Evolutionary conservation across 2,888 invertebrate species (phyloP).

Genomic region (Drosophila cyrtoloma): DNA sequence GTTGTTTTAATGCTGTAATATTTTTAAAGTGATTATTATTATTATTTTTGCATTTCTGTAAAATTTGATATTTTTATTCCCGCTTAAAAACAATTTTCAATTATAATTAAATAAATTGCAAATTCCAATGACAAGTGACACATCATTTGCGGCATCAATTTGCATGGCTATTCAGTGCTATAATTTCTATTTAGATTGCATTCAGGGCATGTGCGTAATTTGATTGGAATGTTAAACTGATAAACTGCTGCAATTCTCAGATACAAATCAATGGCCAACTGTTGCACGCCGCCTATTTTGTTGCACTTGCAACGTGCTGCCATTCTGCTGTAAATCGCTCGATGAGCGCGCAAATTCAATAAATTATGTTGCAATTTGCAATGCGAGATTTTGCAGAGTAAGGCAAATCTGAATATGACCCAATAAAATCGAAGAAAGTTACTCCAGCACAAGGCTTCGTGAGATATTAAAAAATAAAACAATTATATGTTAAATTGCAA

Average conservation of each 20-base stretch:
- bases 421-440: not conserved
- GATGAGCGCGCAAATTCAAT: conserved; percentile 67
- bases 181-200: conserved; percentile 29
- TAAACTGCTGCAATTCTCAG: conserved; percentile 46
- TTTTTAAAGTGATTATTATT: not conserved
- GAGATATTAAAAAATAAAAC: not conserved
- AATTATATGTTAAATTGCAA: conserved; percentile 21
- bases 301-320: not conserved
- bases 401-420: not conserved
- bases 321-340: conserved; percentile 20
- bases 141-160: conserved; percentile 43
- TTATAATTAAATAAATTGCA: conserved; percentile 1
- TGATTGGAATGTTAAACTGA: conserved; percentile 52
- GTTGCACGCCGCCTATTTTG: conserved; percentile 42
- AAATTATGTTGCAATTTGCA: conserved; percentile 64
- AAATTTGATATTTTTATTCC: not conserved
- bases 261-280: conserved; percentile 65
- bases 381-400: conserved; percentile 24
- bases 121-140: conserved; percentile 21
- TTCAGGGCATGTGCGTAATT: conserved; percentile 35
- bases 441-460: not conserved
- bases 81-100: not conserved
- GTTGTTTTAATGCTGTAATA: not conserved
- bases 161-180: conserved; percentile 14
- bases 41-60: not conserved